Evolutionary conservation across 2,888 invertebrate species (phyloP).

Genomic region (Elmis aenea): DNA sequence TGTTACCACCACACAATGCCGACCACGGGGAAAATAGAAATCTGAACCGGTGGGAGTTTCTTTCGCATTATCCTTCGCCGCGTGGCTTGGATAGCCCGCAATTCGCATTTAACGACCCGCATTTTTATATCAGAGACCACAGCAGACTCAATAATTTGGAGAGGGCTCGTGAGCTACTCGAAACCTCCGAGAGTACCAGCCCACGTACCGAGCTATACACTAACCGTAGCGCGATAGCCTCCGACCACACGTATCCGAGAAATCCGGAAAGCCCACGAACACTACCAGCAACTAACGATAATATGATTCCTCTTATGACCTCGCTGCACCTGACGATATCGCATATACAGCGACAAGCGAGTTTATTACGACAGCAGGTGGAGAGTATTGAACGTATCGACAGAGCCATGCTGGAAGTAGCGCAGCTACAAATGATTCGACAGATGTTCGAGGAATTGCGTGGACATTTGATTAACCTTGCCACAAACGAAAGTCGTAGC

Average conservation of each 20-base stretch:
- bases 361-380: conserved; percentile 37
- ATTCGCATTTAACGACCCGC: conserved; percentile 33
- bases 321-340: conserved; percentile 42
- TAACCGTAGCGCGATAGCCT: conserved; percentile 15
- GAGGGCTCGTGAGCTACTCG: neutral
- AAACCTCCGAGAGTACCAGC: neutral
- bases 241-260: conserved; percentile 42
- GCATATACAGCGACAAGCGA: conserved; percentile 42
- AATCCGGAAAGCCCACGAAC: conserved; percentile 24
- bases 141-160: conserved; percentile 11
- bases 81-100: conserved; percentile 11
- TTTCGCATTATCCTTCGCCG: conserved; percentile 6
- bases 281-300: conserved; percentile 20
- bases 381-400: conserved; percentile 43
- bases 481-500: conserved; percentile 48
- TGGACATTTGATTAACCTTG: conserved; percentile 49
- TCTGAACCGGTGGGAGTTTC: conserved; percentile 2
- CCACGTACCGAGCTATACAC: conserved; percentile 12
- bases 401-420: conserved; percentile 43
- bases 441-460: conserved; percentile 61
- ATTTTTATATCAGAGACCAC: conserved; percentile 35
- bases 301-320: conserved; percentile 39
- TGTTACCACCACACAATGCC: conserved; percentile 27
- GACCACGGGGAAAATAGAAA: conserved; percentile 7
- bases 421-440: conserved; percentile 56